Percentiles rank a stretch among this genome's conserved stretches.
These are phyloP conservation scores for Tanaodytes sp. DNA, from an alignment of 2,888 invertebrate genomes.

Conservation along the genomic window DNA sequence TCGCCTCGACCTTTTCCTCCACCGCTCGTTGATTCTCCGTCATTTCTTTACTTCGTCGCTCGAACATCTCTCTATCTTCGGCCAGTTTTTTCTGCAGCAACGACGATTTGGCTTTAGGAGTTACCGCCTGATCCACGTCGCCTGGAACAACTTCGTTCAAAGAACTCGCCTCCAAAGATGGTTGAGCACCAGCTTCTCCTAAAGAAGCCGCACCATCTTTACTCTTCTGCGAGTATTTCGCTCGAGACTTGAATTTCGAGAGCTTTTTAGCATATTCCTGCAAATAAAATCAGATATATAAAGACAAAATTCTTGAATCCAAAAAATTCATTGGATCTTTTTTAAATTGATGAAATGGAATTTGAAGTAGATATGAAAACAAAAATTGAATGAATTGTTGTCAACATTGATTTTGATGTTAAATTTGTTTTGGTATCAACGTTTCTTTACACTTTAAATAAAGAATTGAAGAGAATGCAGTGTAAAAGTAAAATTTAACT, in stretches of 20 bases:
- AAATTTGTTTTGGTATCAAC: too few species aligned
- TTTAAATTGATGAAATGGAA: too few species aligned
- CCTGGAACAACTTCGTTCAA: conserved; percentile 60
- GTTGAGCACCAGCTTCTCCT: conserved; percentile 58
- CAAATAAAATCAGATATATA: background rate
- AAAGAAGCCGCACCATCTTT: conserved; percentile 61
- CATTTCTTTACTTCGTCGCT: conserved; percentile 70
- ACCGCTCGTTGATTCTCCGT: conserved; percentile 70
- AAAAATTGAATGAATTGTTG: too few species aligned
- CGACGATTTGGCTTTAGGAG: conserved; percentile 69
- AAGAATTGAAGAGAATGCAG: too few species aligned
- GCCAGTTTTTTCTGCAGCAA: conserved; percentile 70
- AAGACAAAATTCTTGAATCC: background rate
- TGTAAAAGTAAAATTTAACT: too few species aligned
- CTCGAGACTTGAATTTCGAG: conserved; percentile 71
- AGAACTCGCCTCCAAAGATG: conserved; percentile 55
- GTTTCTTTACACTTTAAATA: too few species aligned
- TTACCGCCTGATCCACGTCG: conserved; percentile 67
- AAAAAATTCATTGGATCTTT: too few species aligned
- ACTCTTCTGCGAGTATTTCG: conserved; percentile 65
- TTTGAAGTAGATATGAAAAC: too few species aligned
- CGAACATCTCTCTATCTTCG: conserved; percentile 72
- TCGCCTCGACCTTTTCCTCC: conserved; percentile 72
- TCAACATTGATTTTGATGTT: too few species aligned
- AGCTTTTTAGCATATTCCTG: conserved; percentile 72